These are phyloP conservation scores for Anagrus nilaparvatae DNA, from an alignment of 1,140 invertebrate genomes.

Conservation along the genomic window DNA sequence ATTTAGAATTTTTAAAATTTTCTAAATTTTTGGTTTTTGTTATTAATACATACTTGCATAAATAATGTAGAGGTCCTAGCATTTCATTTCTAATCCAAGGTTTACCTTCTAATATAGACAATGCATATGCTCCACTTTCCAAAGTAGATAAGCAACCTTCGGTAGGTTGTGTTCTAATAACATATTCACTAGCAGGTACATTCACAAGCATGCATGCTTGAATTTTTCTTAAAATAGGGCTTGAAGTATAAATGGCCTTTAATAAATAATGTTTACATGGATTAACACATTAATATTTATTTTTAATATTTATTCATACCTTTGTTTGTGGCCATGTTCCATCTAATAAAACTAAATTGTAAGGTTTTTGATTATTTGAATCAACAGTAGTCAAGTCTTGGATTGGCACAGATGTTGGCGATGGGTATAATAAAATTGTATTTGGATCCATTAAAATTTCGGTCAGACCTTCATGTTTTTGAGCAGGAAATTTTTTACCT, in stretches of 20 bases:
- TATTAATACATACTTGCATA: conserved; percentile 53
- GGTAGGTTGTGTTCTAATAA: conserved; percentile 86
- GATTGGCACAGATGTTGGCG: conserved; percentile 52
- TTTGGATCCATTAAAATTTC: conserved; percentile 58
- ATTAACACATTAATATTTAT: not conserved
- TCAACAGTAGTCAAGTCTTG: conserved; percentile 42
- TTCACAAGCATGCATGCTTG: conserved; percentile 68
- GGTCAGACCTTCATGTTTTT: conserved; percentile 55
- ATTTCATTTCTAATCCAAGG: conserved; percentile 55
- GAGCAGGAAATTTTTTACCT: conserved; percentile 72
- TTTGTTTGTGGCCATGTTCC: conserved; percentile 93
- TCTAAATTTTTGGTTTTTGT: not conserved
- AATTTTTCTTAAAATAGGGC: conserved; percentile 53
- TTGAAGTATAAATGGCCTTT: conserved; percentile 63
- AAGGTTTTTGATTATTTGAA: conserved; percentile 38
- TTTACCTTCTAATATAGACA: conserved; percentile 66
- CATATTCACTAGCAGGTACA: conserved; percentile 68
- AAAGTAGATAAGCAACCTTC: conserved; percentile 85
- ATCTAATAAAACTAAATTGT: conserved; percentile 81
- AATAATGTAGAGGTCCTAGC: conserved; percentile 64
- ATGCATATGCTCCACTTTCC: conserved; percentile 76
- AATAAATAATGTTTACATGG: conserved; percentile 9
- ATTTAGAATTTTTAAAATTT: not conserved
- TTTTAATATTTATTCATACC: conserved; percentile 18
- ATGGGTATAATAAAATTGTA: conserved; percentile 76